Base-by-base conservation (phyloP, 2,888 invertebrate genomes). In the Nemapogon koenigi region DNA sequence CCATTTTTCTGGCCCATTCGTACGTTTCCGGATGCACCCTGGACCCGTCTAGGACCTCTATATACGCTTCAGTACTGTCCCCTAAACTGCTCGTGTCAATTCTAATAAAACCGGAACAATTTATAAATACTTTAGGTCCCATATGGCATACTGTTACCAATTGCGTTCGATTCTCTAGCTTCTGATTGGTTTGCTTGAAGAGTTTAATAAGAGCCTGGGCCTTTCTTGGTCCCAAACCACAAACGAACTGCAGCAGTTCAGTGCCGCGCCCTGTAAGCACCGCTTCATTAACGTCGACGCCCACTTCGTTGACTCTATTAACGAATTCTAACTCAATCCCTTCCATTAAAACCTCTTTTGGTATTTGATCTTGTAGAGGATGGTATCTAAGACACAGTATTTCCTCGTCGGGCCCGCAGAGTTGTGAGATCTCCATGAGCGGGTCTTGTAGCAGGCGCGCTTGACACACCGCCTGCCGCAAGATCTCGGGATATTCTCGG, bases 1-100 rank as follows among this genome's bases (percentile, higher is more conserved):
- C 99, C 98, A 99, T 99, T 75, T 99, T 99, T 27, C 98, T 82
- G 0, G 99, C 99, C 98, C 98, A 98, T 59, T 99, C 99, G 64
- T 99, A 99, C 0, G 97, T 96, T 76, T 99, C 99, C 0, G 98
- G 98, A 75, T 99, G 99, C 1, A 99, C 97, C 50, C 99, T 84
- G 1, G 98, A 97, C 0, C 97, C 97, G 59, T 99, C 99, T 37
- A 99, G 75, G 2, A 97, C 95, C 76, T 97, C 91, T 1, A 97
- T 93, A 53, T 96, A 97, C 0, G 94, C 91, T 57, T 97, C 96
- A 0, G 96, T 96, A 57, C 93, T 89, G 53, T 97, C 96, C 2
- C 95, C 96, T 31, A 97, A 73, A 44, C 96, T 94, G 57, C 91
- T 94, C 0, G 97, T 97, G 55, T 99, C 98, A 46, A 99, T 98